Evolutionary conservation across 2,888 invertebrate species (phyloP).

Genomic region (Orthosia gothica): DNA sequence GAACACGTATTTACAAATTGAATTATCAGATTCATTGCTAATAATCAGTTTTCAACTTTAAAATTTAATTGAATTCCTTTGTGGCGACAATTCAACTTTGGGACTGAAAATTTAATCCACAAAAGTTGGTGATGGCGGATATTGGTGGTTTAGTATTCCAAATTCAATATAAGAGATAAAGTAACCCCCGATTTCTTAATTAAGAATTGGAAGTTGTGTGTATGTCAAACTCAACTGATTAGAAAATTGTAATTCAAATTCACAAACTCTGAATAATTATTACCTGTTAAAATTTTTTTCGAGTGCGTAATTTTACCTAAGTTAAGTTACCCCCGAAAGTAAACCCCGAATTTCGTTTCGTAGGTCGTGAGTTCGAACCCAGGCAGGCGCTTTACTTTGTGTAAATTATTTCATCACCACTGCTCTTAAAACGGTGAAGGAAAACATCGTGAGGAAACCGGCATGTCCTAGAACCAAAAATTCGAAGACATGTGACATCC

Average conservation of each 20-base stretch:
- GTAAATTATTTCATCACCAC: no score
- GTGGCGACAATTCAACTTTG: conserved; percentile 6
- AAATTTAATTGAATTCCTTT: conserved; percentile 41
- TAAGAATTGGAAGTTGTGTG: no score
- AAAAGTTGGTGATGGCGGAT: conserved; percentile 2
- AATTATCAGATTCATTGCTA: conserved; percentile 30
- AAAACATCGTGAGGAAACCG: no score
- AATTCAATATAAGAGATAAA: conserved; percentile 8
- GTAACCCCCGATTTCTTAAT: no score
- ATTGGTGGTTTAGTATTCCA: conserved; percentile 12
- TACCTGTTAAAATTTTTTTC: neutral
- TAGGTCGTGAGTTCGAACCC: no score
- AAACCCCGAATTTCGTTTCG: no score
- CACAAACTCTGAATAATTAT: neutral
- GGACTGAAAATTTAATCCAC: conserved; percentile 17
- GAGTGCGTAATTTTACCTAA: neutral
- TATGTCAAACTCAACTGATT: no score
- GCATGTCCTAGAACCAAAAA: no score
- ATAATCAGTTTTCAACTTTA: conserved; percentile 14
- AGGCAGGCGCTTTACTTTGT: no score
- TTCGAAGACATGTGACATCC: no score
- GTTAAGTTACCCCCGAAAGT: no score
- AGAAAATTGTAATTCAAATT: neutral
- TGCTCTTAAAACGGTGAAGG: no score
- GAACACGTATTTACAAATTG: conserved; percentile 36